Evolutionary conservation across 2,888 invertebrate genomes (phyloP).

Genomic region (Drosophila kanekoi): DNA sequence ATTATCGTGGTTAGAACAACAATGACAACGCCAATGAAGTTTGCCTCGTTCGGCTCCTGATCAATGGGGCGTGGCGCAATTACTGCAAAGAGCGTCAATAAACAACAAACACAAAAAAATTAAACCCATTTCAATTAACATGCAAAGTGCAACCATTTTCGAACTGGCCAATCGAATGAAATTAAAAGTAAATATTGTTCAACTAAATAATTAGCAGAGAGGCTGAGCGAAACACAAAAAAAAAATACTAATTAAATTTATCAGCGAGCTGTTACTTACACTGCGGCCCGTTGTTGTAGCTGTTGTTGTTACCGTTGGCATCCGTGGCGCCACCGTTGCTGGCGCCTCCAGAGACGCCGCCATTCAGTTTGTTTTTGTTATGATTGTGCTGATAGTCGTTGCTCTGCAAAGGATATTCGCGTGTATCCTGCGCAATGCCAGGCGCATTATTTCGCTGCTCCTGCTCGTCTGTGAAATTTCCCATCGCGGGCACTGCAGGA

Average conservation of each 20-base stretch:
- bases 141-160: conserved; percentile 25
- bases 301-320: conserved; percentile 48
- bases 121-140: conserved; percentile 62
- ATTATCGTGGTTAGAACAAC: conserved; percentile 90
- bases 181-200: conserved; percentile 79
- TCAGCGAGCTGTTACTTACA: conserved; percentile 65
- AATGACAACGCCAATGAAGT: conserved; percentile 89
- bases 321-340: conserved; percentile 61
- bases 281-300: conserved; percentile 82
- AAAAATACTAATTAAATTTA: conserved; percentile 63
- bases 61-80: conserved; percentile 86
- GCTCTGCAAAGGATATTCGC: conserved; percentile 89
- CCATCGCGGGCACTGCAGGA: conserved; percentile 86
- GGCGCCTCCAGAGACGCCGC: conserved; percentile 50
- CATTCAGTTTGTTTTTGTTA: conserved; percentile 76
- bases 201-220: conserved; percentile 72
- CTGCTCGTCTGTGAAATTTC: conserved; percentile 88
- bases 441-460: conserved; percentile 77
- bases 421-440: conserved; percentile 85
- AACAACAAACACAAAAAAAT: conserved; percentile 18
- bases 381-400: conserved; percentile 88
- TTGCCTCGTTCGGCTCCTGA: conserved; percentile 86
- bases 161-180: conserved; percentile 45
- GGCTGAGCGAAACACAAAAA: conserved; percentile 3
- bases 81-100: conserved; percentile 69